Base-by-base conservation (phyloP, 1,140 invertebrate genomes). In the Ips typographus region DNA sequence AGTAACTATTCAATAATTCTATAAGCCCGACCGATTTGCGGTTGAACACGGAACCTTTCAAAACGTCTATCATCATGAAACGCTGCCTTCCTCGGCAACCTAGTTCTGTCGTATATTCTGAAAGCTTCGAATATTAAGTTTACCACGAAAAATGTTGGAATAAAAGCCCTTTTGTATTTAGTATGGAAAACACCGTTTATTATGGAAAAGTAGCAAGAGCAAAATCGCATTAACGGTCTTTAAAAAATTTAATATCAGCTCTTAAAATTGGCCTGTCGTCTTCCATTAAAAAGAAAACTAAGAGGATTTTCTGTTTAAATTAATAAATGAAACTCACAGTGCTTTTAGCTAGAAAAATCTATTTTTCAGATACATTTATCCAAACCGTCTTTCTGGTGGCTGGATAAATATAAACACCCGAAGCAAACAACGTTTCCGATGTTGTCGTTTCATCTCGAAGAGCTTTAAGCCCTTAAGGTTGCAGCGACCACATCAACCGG, bases 41-140 rank as follows among this genome's bases (percentile, higher is more conserved):
- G 62, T 61, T 49, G 65, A 68, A 59, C 65, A 68, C 57, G 65
- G 44, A 68, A 44, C 56, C 65, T 61, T 68, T 59, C 57, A 60
- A 68, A 68, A 68, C 61, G 65, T 68, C 65, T 68, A 39, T 43
- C 65, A 62, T 38, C 65, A 68, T 68, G 65, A 68, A 68, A 68
- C n/a, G 65, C 38, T 68, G 56, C 56, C 55, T 68, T 52, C 47
- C 65, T 51, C 40, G 58, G 65, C 56, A 59, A 40, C 58, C 58
- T 51, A 67, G 59, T 67, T 67, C 47, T 67, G 43, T 67, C 58
- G 36, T 67, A 40, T 60, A 67, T 67, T 44, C 42, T 52, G 44
- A 58, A 22, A 51, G 65, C 57, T 51, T 43, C 40, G 56, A 59
- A 58, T 67, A 60, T 60, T 67, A 40, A 67, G 49, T 40, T 60